These are phyloP conservation scores for Nudaria mundana DNA, from an alignment of 2,888 invertebrate genomes.

Conservation along the genomic window DNA sequence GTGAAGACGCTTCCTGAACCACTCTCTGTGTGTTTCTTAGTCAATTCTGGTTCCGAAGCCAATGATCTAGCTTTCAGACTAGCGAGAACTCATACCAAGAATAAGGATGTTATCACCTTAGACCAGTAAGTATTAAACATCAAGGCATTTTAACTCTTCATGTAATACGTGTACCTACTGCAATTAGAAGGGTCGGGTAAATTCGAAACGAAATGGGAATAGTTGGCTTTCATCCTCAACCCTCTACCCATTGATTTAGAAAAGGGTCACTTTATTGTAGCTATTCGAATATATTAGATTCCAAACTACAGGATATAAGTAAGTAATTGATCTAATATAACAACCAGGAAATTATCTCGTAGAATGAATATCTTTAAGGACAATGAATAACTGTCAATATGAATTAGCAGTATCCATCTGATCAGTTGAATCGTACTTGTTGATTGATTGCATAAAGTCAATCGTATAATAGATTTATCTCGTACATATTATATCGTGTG, in stretches of 20 bases:
- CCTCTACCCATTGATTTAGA: slow-evolving; percentile 6
- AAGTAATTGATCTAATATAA: not conserved
- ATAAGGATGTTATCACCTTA: slow-evolving; percentile 93
- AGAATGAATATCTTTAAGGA: too few relatives aligned
- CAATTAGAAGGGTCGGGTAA: slow-evolving; percentile 5
- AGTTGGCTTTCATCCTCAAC: slow-evolving; percentile 8
- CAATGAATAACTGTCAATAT: too few relatives aligned
- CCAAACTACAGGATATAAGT: not conserved
- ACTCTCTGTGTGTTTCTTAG: slow-evolving; percentile 96
- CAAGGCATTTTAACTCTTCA: not conserved
- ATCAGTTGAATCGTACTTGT: too few relatives aligned
- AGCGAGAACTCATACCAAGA: slow-evolving; percentile 93
- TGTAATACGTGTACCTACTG: not conserved
- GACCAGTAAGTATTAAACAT: slow-evolving; percentile 92
- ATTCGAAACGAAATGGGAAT: slow-evolving; percentile 6
- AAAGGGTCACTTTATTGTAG: slow-evolving; percentile 11
- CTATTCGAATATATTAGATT: not conserved
- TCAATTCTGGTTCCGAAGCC: slow-evolving; percentile 99
- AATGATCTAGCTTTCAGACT: slow-evolving; percentile 97
- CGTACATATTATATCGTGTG: too few relatives aligned
- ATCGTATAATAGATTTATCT: too few relatives aligned
- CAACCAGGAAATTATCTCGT: too few relatives aligned
- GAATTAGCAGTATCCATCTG: too few relatives aligned
- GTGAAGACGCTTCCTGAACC: slow-evolving; percentile 91
- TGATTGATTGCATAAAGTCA: too few relatives aligned